phyloP scores from a whole-genome alignment of 2,797 vertebrate species.

The Syngnathus acus region DNA sequence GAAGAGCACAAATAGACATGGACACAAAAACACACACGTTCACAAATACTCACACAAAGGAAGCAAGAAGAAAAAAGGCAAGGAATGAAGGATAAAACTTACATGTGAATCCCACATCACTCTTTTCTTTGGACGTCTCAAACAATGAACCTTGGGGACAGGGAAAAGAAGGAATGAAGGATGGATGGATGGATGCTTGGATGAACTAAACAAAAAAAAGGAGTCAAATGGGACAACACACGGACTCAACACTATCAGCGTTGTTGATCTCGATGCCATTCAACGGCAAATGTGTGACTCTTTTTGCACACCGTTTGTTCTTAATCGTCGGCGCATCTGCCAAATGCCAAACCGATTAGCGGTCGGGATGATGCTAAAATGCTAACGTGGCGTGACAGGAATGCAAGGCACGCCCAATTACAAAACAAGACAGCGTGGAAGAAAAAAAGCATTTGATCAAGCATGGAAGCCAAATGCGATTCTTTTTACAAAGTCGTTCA shows the following conservation, averaged over 20 bases:
- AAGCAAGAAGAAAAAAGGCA: slow-evolving; percentile 38
- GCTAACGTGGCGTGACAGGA: slow-evolving; percentile 2
- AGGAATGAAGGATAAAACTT: slow-evolving; percentile 73
- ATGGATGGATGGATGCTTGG: slow-evolving; percentile 66
- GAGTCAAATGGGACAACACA: slow-evolving; percentile 24
- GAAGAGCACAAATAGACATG: neutral
- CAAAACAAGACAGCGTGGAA: slow-evolving; percentile 19
- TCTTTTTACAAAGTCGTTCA: neutral
- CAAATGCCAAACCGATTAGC: slow-evolving; percentile 23
- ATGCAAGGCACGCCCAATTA: slow-evolving; percentile 22
- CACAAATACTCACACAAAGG: neutral
- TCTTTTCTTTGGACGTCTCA: slow-evolving; percentile 90
- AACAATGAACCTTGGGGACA: slow-evolving; percentile 87
- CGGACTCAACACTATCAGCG: slow-evolving; percentile 13
- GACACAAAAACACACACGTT: neutral
- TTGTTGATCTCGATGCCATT: slow-evolving; percentile 31
- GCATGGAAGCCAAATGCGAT: neutral
- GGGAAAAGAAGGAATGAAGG: slow-evolving; percentile 45
- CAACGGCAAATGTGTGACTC: neutral
- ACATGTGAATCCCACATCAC: slow-evolving; percentile 95
- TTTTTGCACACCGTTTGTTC: neutral
- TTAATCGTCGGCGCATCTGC: neutral
- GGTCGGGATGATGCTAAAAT: slow-evolving; percentile 13
- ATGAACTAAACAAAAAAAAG: slow-evolving; percentile 58
- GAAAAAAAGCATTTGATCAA: slow-evolving; percentile 27